Base-by-base conservation (phyloP, 53 echinoderm and acorn worm genomes). In the Astropecten irregularis region DNA sequence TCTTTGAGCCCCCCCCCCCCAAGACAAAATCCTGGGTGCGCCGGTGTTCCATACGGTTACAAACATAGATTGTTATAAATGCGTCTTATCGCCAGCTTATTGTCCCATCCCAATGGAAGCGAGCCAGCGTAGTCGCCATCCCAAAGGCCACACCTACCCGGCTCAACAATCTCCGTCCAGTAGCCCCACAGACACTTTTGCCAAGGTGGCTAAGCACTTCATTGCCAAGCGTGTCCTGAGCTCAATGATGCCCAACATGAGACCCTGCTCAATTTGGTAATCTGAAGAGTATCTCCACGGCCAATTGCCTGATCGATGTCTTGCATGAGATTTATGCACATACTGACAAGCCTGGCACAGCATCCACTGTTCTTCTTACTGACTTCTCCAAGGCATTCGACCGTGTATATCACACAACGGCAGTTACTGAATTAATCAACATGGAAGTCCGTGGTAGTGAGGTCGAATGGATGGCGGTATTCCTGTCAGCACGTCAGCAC, bases 341-440 rank as follows among this genome's bases (percentile, higher is more conserved):
- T 19, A 81, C 69, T 28, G 87, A 86, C 27, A 36, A 23, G 22
- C 33, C 22, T 19, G 25, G 38, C 23, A 58, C 68, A 27, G 30
- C 79, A 0, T 49, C 77, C 2, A 66, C 77, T 86, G 77, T n/a
- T n/a, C n/a, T n/a, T n/a, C n/a, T n/a, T n/a, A n/a, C n/a, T n/a
- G n/a, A n/a, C n/a, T n/a, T n/a, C 46, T 86, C 86, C 3, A 86
- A 86, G 66, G 86, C 68, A 13, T 87, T 81, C 55, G 88, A 87
- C 69, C 47, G 34, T 2, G 71, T 82, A 7, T 82, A 82, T 22
- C 68, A 86, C 67, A 86, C 77, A 0, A 47, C 77, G 26, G 77
- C 68, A 18, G 54, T 77, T 14, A 49, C 55, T 1, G 69, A 71
- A 27, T 50, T 88, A 31, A 20, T 82, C 20, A 8, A 69, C 11